Percentiles rank a stretch among this genome's conserved stretches.
Conservation (phyloP, 1,140 invertebrate species). For the Drosophila albomicans region DNA sequence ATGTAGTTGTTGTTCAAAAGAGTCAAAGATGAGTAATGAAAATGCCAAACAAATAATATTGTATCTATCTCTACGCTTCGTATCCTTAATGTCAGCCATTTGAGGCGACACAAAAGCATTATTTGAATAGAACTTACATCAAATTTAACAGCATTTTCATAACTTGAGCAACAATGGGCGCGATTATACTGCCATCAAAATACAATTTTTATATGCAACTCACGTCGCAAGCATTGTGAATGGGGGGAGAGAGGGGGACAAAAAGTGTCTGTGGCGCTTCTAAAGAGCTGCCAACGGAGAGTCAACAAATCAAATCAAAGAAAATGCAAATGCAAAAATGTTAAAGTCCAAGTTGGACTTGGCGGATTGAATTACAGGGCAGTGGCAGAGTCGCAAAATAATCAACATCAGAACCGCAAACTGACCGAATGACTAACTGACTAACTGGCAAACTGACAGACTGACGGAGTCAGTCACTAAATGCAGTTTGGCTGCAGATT, state of each 20-base stretch:
- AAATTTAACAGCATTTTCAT: conserved; percentile 51
- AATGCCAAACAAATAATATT: not conserved
- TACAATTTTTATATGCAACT: conserved; percentile 22
- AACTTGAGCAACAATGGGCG: conserved; percentile 9
- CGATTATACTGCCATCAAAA: conserved; percentile 11
- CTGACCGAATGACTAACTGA: conserved; percentile 28
- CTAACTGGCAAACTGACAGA: conserved; percentile 19
- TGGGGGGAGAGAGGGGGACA: not conserved
- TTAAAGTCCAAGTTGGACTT: conserved; percentile 10
- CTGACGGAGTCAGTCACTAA: conserved; percentile 40
- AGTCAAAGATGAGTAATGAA: conserved; percentile 30
- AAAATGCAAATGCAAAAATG: conserved; percentile 41
- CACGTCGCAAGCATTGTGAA: conserved; percentile 29
- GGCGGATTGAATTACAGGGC: conserved; percentile 33
- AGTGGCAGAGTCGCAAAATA: conserved; percentile 36
- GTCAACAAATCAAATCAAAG: conserved; percentile 49
- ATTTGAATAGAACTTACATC: conserved; percentile 24
- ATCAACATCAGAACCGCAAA: conserved; percentile 59
- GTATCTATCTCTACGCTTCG: not conserved
- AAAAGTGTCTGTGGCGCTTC: conserved; percentile 29
- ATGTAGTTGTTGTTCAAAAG: conserved; percentile 12
- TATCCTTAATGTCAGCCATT: conserved; percentile 27
- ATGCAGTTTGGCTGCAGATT: conserved; percentile 59
- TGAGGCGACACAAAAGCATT: conserved; percentile 10
- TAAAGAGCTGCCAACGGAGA: conserved; percentile 18